A percentile compares a stretch with the other conserved stretches of the same genome.
Evolutionary conservation across 2,888 invertebrate species (phyloP).

Genomic region (Barypeithes pellucidus): DNA sequence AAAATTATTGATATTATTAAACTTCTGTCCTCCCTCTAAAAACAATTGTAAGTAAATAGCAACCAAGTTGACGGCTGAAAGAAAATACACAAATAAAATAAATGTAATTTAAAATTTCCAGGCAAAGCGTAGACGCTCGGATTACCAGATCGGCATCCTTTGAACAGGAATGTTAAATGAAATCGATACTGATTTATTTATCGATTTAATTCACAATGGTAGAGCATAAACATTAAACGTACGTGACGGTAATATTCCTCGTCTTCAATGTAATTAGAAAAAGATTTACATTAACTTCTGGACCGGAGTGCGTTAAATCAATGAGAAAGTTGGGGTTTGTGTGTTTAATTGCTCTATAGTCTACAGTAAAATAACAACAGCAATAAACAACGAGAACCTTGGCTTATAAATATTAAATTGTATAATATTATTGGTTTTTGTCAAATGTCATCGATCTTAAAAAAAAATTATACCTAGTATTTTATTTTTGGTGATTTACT

Average conservation of each 20-base stretch:
- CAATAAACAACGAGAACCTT: too few species aligned
- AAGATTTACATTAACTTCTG: conserved; percentile 23
- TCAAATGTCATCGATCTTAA: too few species aligned
- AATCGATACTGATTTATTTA: conserved; percentile 53
- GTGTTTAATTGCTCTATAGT: background rate
- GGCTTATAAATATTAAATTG: too few species aligned
- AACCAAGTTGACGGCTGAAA: background rate
- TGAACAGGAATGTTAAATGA: conserved; percentile 48
- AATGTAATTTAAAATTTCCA: conserved; percentile 24
- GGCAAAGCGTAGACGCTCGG: conserved; percentile 25
- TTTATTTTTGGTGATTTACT: too few species aligned
- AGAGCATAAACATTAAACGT: conserved; percentile 42
- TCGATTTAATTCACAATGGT: conserved; percentile 52
- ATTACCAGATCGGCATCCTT: conserved; percentile 46
- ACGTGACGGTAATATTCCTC: conserved; percentile 45
- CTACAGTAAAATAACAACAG: too few species aligned
- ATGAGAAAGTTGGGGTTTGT: background rate
- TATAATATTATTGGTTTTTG: too few species aligned
- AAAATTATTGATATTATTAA: too few species aligned
- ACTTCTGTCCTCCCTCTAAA: too few species aligned
- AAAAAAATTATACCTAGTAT: too few species aligned
- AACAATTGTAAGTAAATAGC: too few species aligned
- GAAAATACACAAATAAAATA: conserved; percentile 22
- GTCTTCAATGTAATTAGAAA: conserved; percentile 39
- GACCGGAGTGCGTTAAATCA: background rate